Conservation (phyloP, 2,797 vertebrate genomes). For the Chelidonichthys spinosus region DNA sequence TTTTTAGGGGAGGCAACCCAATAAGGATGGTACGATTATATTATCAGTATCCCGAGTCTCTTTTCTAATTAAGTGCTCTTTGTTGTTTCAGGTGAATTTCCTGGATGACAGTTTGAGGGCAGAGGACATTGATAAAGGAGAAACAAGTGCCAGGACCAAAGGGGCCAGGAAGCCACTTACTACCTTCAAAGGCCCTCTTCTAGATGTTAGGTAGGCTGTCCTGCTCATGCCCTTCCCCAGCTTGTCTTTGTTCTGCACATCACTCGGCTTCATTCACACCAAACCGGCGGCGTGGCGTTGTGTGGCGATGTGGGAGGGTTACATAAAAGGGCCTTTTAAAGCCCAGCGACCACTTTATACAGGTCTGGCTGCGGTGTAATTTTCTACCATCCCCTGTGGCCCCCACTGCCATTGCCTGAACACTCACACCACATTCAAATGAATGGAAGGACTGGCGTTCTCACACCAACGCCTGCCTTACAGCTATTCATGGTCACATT, state of each 20-base stretch:
- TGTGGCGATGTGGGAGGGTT: not conserved
- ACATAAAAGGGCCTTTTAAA: not conserved
- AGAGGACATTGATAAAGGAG: conserved; percentile 90
- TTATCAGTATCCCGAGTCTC: conserved; percentile 19
- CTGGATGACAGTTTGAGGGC: conserved; percentile 86
- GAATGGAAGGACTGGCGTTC: not conserved
- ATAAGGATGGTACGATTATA: conserved; percentile 24
- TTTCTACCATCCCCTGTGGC: not conserved
- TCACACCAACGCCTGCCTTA: not conserved
- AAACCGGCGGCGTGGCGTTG: not conserved
- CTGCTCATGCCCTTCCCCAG: not conserved
- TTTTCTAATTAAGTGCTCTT: conserved; percentile 54
- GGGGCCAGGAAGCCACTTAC: conserved; percentile 90
- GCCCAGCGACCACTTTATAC: not conserved
- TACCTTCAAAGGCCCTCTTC: conserved; percentile 92
- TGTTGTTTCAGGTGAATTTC: conserved; percentile 87
- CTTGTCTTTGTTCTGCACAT: not conserved
- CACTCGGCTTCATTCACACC: not conserved
- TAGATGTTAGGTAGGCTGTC: conserved; percentile 92
- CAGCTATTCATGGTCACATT: not conserved
- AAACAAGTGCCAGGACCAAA: conserved; percentile 84
- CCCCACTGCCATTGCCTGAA: not conserved
- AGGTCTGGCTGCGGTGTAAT: too few relatives aligned
- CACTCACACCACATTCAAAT: not conserved
- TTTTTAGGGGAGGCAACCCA: conserved; percentile 27